Conservation (phyloP, 2,888 invertebrate genomes). For the Cerceris ruficornis region DNA sequence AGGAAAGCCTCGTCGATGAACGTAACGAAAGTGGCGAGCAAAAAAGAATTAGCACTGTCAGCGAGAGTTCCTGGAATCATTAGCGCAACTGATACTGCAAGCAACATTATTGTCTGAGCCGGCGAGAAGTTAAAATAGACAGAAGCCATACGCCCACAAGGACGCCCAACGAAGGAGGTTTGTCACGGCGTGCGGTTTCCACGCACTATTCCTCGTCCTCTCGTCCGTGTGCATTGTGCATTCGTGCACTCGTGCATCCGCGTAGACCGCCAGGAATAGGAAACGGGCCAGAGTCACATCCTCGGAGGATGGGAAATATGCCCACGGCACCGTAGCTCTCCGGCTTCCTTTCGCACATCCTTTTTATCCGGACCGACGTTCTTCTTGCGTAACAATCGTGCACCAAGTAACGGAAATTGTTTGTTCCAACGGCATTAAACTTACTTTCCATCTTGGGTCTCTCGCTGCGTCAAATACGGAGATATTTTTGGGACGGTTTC, state of each 20-base stretch:
- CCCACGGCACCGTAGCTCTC: slow-evolving; percentile 71
- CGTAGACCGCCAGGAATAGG: slow-evolving; percentile 34
- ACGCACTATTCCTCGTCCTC: slow-evolving; percentile 56
- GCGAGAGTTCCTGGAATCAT: background rate
- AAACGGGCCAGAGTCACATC: slow-evolving; percentile 54
- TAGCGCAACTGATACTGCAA: background rate
- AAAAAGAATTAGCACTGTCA: background rate
- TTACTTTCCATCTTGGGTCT: slow-evolving; percentile 44
- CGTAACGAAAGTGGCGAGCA: background rate
- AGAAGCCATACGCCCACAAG: slow-evolving; percentile 1
- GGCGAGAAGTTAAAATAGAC: slow-evolving; percentile 19
- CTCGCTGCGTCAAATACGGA: background rate
- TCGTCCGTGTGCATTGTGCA: slow-evolving; percentile 19
- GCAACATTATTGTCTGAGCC: background rate
- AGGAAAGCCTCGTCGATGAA: too few relatives aligned
- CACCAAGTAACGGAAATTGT: slow-evolving; percentile 44
- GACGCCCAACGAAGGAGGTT: slow-evolving; percentile 24
- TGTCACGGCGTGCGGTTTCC: slow-evolving; percentile 63
- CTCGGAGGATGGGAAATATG: slow-evolving; percentile 72
- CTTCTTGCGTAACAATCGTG: slow-evolving; percentile 63
- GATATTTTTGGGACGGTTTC: too few relatives aligned
- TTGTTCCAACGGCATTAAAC: slow-evolving; percentile 38
- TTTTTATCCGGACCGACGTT: slow-evolving; percentile 53
- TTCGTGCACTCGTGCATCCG: background rate
- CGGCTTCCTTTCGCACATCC: slow-evolving; percentile 70